A percentile compares a stretch with the other conserved stretches of the same genome.
Conservation (phyloP, 2,797 vertebrate species). For the Neosilurus mollespiculum region DNA sequence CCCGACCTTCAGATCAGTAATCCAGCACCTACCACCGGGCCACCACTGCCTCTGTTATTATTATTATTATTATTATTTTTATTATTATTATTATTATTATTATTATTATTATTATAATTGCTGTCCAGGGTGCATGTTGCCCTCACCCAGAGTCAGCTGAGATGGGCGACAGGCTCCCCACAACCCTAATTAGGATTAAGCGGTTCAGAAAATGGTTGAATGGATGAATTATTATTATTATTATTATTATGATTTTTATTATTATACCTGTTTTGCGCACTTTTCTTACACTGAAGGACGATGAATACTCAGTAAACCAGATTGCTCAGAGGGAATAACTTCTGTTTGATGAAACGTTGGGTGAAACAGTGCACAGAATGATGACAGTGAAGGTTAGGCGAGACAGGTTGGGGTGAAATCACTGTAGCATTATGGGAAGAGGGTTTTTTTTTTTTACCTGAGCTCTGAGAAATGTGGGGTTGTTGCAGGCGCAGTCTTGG, state of each 20-base stretch:
- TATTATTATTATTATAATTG: no score
- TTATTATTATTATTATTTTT: no score
- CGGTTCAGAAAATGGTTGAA: no score
- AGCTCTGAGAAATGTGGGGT: conserved; percentile 4
- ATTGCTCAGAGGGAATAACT: neutral
- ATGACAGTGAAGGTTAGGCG: neutral
- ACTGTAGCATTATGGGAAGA: neutral
- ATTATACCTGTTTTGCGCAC: neutral
- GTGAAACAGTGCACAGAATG: neutral
- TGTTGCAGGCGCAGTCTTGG: conserved; percentile 7
- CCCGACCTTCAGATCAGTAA: no score
- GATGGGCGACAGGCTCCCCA: no score
- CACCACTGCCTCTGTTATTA: no score
- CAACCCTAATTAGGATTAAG: no score
- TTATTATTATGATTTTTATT: neutral
- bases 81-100: no score
- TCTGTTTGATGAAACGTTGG: neutral
- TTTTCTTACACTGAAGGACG: neutral
- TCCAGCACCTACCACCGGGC: no score
- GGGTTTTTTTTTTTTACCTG: neutral
- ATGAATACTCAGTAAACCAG: neutral
- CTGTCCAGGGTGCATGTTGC: no score
- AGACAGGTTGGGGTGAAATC: neutral
- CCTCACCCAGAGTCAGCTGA: no score
- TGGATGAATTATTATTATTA: neutral